phyloP scores from a whole-genome alignment of 2,888 invertebrate species.

The Pasiphila rectangulata region DNA sequence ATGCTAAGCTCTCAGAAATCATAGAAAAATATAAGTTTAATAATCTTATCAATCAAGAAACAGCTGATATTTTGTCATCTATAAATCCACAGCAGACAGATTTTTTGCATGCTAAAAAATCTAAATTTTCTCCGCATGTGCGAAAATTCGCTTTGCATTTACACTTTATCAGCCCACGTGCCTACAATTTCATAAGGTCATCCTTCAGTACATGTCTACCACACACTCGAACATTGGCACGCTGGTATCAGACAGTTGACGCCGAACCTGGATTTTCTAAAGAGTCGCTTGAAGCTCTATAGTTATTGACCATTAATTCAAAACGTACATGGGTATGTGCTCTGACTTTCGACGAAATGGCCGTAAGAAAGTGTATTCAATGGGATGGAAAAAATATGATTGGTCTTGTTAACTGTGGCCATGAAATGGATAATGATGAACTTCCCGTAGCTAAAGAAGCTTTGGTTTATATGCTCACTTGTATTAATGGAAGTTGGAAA shows the following conservation, averaged over 20 bases:
- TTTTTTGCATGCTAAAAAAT: neutral
- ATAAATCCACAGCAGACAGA: neutral
- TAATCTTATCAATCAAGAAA: neutral
- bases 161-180: conserved; percentile 26
- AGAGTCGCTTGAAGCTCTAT: no score
- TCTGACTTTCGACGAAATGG: neutral
- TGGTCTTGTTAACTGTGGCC: neutral
- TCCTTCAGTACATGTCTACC: conserved; percentile 29
- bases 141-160: conserved; percentile 21
- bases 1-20: neutral
- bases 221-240: conserved; percentile 24
- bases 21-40: neutral
- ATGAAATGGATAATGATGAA: neutral
- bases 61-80: neutral
- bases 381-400: neutral
- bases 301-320: no score
- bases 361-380: neutral
- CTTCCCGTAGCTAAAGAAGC: neutral
- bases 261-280: conserved; percentile 25
- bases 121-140: conserved; percentile 7
- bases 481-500: neutral
- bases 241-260: conserved; percentile 27
- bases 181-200: conserved; percentile 28
- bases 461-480: neutral
- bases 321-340: no score